A percentile compares a stretch with the other conserved stretches of the same genome.
phyloP scores from a whole-genome alignment of 1,140 invertebrate species.

The Periplaneta americana region DNA sequence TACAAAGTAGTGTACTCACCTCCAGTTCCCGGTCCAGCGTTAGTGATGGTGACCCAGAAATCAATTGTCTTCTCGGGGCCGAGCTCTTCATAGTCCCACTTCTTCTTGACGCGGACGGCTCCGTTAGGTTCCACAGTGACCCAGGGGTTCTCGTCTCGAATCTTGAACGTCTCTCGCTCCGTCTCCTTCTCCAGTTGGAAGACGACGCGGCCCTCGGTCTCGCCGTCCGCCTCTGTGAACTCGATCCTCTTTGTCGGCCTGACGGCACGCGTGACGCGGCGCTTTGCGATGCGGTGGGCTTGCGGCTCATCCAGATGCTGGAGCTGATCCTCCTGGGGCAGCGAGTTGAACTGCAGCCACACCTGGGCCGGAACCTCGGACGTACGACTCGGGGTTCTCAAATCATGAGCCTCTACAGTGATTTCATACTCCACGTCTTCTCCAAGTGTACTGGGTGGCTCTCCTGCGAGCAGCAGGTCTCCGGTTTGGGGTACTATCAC shows the following conservation, averaged over 20 bases:
- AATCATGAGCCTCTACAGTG: conserved; percentile 74
- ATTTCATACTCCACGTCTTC: conserved; percentile 58
- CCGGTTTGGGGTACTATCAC: conserved; percentile 90
- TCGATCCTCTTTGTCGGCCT: conserved; percentile 88
- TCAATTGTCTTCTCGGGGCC: conserved; percentile 95
- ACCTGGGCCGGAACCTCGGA: conserved; percentile 65
- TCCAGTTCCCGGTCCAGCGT: conserved; percentile 62
- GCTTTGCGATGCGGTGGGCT: conserved; percentile 64
- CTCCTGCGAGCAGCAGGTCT: conserved; percentile 73
- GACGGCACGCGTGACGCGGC: conserved; percentile 79
- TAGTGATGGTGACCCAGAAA: conserved; percentile 93
- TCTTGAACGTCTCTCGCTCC: conserved; percentile 87
- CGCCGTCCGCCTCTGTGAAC: conserved; percentile 86
- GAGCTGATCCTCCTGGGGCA: conserved; percentile 43
- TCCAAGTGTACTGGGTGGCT: conserved; percentile 48
- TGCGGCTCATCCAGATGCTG: conserved; percentile 30
- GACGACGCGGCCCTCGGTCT: conserved; percentile 78
- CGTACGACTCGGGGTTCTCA: conserved; percentile 61
- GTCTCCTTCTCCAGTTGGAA: conserved; percentile 89
- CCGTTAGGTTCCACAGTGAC: conserved; percentile 88
- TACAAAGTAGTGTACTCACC: conserved; percentile 49
- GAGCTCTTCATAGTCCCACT: conserved; percentile 94
- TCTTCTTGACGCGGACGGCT: conserved; percentile 87
- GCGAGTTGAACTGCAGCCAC: conserved; percentile 65
- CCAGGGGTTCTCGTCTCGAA: conserved; percentile 89